Base-by-base conservation (phyloP, 2,113 vertebrate species). In the Columba janthina region DNA sequence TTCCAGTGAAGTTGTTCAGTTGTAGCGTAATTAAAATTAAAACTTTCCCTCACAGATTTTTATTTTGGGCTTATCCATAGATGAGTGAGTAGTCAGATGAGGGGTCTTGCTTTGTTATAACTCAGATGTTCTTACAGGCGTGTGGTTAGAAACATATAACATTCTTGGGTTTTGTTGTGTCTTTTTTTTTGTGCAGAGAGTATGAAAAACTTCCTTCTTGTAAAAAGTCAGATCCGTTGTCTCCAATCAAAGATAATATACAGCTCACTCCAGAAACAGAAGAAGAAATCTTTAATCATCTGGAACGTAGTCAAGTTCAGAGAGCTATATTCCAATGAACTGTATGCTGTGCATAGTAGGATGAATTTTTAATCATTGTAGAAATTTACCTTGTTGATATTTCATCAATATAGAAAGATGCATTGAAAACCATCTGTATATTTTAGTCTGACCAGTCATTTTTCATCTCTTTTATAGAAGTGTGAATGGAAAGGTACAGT, bases 241-340 rank as follows among this genome's bases (percentile, higher is more conserved):
- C 98, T 94, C 98, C 98, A 28, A 95, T 98, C 87, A 98, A 98
- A 96, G 98, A 99, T 94, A 98, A 98, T 54, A 94, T 99, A 88
- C 91, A 97, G 12, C 96, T 98, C 53, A 98, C 97, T 76, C 97
- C 98, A 84, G 98, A 98, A 94, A 90, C 97, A 31, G 98, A 98
- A 71, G 97, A 98, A 31, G 97, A 98, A 78, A 92, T 97, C 89
- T 97, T 97, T 73, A 97, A 94, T 82, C 98, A 96, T 51, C 56
- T 85, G 7, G 95, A 98, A 64, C 76, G 3, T 36, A 77, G 58
- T 16, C 85, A 46, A 71, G 90, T 97, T 90, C 97, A 98, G 92
- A 97, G 98, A 94, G 97, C 97, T 50, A 97, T 98, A 96, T 98
- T 98, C 93, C 91, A 93, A 3, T 97, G 95, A 97, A 84, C 72